These are phyloP conservation scores for Lacanobia oleracea DNA, from an alignment of 2,888 invertebrate genomes.

Conservation along the genomic window DNA sequence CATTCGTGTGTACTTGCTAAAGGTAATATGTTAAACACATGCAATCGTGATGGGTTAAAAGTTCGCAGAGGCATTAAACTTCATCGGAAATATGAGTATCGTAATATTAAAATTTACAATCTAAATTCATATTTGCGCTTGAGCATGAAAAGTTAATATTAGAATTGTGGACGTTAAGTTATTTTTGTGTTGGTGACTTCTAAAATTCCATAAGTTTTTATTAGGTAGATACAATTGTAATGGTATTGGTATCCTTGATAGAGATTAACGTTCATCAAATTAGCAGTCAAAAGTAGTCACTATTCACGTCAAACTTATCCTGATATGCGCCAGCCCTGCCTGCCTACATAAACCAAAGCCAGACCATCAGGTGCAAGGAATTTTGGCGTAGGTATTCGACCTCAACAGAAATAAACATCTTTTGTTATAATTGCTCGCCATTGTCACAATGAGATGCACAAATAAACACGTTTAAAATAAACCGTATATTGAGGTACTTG, in stretches of 20 bases:
- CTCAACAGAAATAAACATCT: slow-evolving; percentile 79
- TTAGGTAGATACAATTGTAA: too few relatives aligned
- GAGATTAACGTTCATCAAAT: background rate
- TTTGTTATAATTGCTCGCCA: slow-evolving; percentile 79
- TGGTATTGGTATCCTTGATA: background rate
- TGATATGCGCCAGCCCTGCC: slow-evolving; percentile 17
- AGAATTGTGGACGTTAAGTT: slow-evolving; percentile 5
- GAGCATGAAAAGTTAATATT: slow-evolving; percentile 29
- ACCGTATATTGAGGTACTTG: slow-evolving; percentile 58
- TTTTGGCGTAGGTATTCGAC: slow-evolving; percentile 81
- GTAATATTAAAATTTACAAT: slow-evolving; percentile 39
- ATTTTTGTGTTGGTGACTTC: background rate
- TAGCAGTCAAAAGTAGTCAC: background rate
- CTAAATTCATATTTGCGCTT: slow-evolving; percentile 31
- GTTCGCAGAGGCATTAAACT: slow-evolving; percentile 47
- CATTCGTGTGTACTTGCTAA: slow-evolving; percentile 26
- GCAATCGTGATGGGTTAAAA: slow-evolving; percentile 55
- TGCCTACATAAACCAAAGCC: slow-evolving; percentile 60
- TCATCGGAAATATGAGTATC: slow-evolving; percentile 28
- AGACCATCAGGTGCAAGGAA: slow-evolving; percentile 71
- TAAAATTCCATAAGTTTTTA: too few relatives aligned
- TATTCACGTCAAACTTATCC: background rate
- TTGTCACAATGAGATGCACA: slow-evolving; percentile 72
- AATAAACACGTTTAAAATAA: slow-evolving; percentile 77
- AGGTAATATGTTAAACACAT: slow-evolving; percentile 47